Conservation (phyloP, 2,888 invertebrate species). For the Pristionchus arcanus region DNA sequence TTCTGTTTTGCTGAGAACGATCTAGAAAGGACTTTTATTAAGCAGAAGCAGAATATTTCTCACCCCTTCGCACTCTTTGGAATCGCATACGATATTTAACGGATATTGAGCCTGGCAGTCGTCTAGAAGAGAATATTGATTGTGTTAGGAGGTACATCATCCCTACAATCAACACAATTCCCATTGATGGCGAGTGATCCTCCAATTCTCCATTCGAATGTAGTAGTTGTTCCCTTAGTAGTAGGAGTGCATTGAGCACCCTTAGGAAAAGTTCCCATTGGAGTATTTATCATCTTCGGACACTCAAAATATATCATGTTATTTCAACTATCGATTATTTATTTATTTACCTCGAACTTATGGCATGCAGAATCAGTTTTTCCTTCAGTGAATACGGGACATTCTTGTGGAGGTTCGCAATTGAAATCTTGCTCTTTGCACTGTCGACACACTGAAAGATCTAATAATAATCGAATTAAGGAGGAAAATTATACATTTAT, state of each 20-base stretch:
- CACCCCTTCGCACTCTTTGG: neutral
- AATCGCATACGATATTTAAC: neutral
- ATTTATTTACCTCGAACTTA: neutral
- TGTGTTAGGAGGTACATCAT: neutral
- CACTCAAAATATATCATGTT: neutral
- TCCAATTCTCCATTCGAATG: neutral
- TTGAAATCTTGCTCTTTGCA: neutral
- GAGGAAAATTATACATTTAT: neutral
- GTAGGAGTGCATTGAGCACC: neutral
- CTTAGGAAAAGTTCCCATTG: neutral
- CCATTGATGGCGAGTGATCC: too few relatives aligned
- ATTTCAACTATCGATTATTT: neutral
- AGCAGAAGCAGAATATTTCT: neutral
- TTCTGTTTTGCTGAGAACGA: neutral
- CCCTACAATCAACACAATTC: neutral
- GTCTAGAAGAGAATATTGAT: neutral
- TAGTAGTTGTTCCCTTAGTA: too few relatives aligned
- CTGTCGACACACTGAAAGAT: slow-evolving; percentile 1
- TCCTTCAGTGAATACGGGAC: neutral
- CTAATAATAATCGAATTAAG: too few relatives aligned
- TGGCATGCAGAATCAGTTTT: neutral
- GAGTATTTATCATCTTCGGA: neutral
- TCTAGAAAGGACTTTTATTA: neutral
- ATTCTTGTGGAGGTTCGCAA: neutral
- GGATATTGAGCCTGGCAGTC: neutral